Conservation (phyloP, 2,113 vertebrate genomes). For the Sander lucioperca region DNA sequence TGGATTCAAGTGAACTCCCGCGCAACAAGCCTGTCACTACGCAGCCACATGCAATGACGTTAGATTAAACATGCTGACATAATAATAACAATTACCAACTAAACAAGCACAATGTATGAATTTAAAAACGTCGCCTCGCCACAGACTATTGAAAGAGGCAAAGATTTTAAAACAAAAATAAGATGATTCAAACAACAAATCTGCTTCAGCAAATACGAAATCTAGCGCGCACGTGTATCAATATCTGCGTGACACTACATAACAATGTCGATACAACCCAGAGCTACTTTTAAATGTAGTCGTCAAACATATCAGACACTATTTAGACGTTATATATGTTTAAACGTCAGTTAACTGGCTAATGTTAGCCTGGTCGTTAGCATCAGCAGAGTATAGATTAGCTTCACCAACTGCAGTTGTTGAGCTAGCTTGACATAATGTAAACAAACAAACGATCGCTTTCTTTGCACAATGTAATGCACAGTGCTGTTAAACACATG, state of each 20-base stretch:
- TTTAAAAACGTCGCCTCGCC: background rate
- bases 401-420: background rate
- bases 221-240: constrained; percentile 17
- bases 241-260: background rate
- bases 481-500: fast-evolving
- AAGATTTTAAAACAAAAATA: background rate
- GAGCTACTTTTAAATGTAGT: background rate
- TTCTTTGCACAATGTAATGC: background rate
- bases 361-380: constrained; percentile 16
- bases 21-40: constrained; percentile 65
- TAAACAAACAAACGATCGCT: constrained; percentile 47
- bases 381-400: constrained; percentile 8
- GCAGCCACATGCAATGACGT: constrained; percentile 49
- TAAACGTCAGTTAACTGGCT: background rate
- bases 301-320: fast-evolving
- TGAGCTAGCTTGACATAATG: constrained; percentile 24
- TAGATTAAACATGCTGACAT: background rate
- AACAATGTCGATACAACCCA: background rate
- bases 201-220: background rate
- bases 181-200: background rate
- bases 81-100: background rate
- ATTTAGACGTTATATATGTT: background rate
- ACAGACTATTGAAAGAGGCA: background rate
- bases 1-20: constrained; percentile 76
- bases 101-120: background rate